Evolutionary conservation across 2,888 invertebrate species (phyloP).

Genomic region (Gari tellinella): DNA sequence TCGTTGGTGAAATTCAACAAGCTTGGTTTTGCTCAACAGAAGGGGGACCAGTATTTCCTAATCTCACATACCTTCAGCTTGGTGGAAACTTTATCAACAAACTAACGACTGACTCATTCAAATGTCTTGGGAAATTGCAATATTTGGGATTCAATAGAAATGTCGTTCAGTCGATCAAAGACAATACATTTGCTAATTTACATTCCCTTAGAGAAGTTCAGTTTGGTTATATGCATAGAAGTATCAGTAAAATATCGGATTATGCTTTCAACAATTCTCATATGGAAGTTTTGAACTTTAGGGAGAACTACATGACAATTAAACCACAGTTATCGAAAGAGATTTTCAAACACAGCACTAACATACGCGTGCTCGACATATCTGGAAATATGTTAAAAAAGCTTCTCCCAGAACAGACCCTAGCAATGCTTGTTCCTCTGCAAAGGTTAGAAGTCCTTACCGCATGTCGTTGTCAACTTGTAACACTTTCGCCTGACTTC

Average conservation of each 20-base stretch:
- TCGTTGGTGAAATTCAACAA: neutral
- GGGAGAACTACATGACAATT: conserved; percentile 4
- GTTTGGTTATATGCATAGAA: conserved; percentile 5
- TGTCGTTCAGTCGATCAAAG: neutral
- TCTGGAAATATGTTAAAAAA: conserved; percentile 10
- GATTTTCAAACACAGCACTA: conserved; percentile 18
- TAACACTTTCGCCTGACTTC: conserved; percentile 2
- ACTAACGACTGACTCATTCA: neutral
- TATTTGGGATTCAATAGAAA: neutral
- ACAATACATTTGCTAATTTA: conserved; percentile 5
- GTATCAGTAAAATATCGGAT: conserved; percentile 1
- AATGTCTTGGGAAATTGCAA: conserved; percentile 3
- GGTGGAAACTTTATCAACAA: conserved; percentile 4
- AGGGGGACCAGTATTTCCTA: neutral
- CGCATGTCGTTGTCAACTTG: neutral
- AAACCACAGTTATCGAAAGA: neutral
- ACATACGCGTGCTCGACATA: conserved; percentile 8
- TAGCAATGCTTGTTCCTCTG: conserved; percentile 13
- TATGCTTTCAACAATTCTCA: conserved; percentile 8
- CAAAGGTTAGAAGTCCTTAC: conserved; percentile 10
- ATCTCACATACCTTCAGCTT: conserved; percentile 1
- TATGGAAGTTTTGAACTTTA: neutral
- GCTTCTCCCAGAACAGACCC: neutral
- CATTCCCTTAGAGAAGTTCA: neutral
- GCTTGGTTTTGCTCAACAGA: neutral